These are phyloP conservation scores for Epirrita christyi DNA, from an alignment of 2,888 invertebrate genomes.

Conservation along the genomic window DNA sequence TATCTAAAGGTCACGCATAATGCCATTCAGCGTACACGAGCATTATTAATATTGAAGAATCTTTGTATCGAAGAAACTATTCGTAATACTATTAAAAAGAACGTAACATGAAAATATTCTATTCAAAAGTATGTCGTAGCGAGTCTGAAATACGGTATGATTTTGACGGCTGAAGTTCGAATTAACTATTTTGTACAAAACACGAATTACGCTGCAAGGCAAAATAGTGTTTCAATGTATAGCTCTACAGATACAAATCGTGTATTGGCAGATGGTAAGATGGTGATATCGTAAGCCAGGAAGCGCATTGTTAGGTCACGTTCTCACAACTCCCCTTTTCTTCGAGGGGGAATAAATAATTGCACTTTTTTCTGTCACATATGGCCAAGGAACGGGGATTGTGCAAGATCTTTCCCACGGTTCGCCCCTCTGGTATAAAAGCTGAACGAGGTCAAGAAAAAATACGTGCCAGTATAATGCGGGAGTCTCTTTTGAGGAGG, in stretches of 20 bases:
- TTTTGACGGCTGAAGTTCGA: slow-evolving; percentile 38
- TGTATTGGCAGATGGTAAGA: slow-evolving; percentile 54
- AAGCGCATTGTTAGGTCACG: slow-evolving; percentile 85
- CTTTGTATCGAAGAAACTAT: slow-evolving; percentile 46
- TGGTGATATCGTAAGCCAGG: slow-evolving; percentile 80
- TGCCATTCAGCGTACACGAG: slow-evolving; percentile 71
- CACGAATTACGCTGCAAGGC: slow-evolving; percentile 12
- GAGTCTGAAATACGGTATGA: slow-evolving; percentile 37
- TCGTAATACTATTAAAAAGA: slow-evolving; percentile 43
- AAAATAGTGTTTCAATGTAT: slow-evolving; percentile 29
- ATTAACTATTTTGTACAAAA: slow-evolving; percentile 55
- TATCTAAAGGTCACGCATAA: slow-evolving; percentile 81
- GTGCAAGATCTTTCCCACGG: slow-evolving; percentile 82
- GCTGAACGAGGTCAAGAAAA: slow-evolving; percentile 82
- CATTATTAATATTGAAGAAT: slow-evolving; percentile 71
- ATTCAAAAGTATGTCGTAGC: slow-evolving; percentile 43
- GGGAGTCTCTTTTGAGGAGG: slow-evolving; percentile 76
- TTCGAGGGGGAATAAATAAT: slow-evolving; percentile 84
- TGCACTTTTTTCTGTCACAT: slow-evolving; percentile 85
- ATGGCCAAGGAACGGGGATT: slow-evolving; percentile 82
- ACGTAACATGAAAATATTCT: slow-evolving; percentile 34
- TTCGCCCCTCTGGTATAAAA: slow-evolving; percentile 79
- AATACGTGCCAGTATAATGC: slow-evolving; percentile 79
- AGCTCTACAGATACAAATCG: slow-evolving; percentile 66
- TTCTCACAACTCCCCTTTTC: slow-evolving; percentile 84